Base-by-base conservation (phyloP, 2,113 vertebrate genomes). In the Pachycephala philippinensis region DNA sequence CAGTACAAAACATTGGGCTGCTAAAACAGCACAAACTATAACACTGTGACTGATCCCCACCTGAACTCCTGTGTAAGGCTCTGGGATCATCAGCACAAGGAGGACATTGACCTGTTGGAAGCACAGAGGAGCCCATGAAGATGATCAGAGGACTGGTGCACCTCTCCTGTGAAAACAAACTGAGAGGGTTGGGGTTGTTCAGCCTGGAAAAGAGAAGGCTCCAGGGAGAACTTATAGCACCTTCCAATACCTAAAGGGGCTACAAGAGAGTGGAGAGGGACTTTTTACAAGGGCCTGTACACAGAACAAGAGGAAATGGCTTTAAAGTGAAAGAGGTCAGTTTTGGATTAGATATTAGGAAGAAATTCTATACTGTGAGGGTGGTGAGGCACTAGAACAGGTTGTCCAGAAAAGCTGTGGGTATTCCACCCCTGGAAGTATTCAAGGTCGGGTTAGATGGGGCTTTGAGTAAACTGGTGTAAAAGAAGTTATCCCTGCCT, bases 51-150 rank as follows among this genome's bases (percentile, higher is more conserved):
- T 70, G 44, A 35, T 47, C 42, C 39, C 7, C 13, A n/a, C 13
- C 23, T 60, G 23, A 15, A 52, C 13, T 45, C 10, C 28, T n/a
- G 11, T 0, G 0, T 19, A 9, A 12, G 35, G n/a, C 18, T 54
- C 39, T 40, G 61, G 28, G 19, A 20, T 21, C 13, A 20, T 8
- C 23, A 74, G 45, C 33, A n/a, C 24, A 47, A 33, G 37, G n/a
- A n/a, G 9, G 18, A 26, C 21, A 17, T 6, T 8, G 39, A 35
- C 39, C 30, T 83, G 24, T 8, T 68, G 47, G 20, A 54, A 31
- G 17, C 10, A n/a, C 6, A 54, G 30, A 68, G 27, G 8, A 52
- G 60, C 16, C 20, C 16, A 11, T 5, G 6, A 26, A 40, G 7
- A 9, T 15, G 3, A 17, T 10, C 40, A 39, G 30, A 53, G 11